phyloP scores from a whole-genome alignment of 1,140 invertebrate species.

The Drosophila cardini region DNA sequence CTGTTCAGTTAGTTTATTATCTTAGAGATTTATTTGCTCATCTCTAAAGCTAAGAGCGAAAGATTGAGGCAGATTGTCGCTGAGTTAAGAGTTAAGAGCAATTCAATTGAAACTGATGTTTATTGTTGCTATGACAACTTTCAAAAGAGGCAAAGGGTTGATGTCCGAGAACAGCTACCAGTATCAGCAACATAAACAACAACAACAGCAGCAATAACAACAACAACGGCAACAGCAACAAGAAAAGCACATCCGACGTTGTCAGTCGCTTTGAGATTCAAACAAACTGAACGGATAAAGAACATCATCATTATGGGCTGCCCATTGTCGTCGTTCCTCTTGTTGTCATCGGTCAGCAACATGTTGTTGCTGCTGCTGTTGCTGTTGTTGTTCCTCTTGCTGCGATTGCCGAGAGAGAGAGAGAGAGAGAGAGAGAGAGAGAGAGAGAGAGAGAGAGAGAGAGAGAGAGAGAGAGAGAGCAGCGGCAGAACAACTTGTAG shows the following conservation, averaged over 20 bases:
- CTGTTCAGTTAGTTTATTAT: background rate
- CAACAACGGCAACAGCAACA: slow-evolving; percentile 39
- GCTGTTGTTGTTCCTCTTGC: slow-evolving; percentile 41
- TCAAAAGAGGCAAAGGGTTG: slow-evolving; percentile 67
- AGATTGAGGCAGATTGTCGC: slow-evolving; percentile 70
- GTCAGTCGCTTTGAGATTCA: slow-evolving; percentile 61
- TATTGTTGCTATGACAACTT: slow-evolving; percentile 73
- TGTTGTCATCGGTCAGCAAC: slow-evolving; percentile 45
- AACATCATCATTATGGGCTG: slow-evolving; percentile 76
- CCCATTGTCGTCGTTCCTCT: slow-evolving; percentile 50
- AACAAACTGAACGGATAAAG: slow-evolving; percentile 47
- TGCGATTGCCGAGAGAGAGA: slow-evolving; percentile 21
- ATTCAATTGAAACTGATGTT: slow-evolving; percentile 64
- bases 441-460: slow-evolving; percentile 15
- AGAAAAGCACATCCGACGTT: slow-evolving; percentile 69
- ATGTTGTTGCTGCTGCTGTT: slow-evolving; percentile 49
- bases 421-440: slow-evolving; percentile 15
- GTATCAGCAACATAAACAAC: slow-evolving; percentile 44
- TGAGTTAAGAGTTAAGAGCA: slow-evolving; percentile 67
- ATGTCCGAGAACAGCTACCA: slow-evolving; percentile 36
- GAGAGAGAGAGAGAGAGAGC: slow-evolving; percentile 15
- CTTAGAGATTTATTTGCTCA: slow-evolving; percentile 5
- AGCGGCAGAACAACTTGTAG: slow-evolving; percentile 50
- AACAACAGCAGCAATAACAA: slow-evolving; percentile 39
- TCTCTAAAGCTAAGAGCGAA: slow-evolving; percentile 9